phyloP scores from a whole-genome alignment of 1,140 invertebrate genomes.

The Glossosoma conforme region DNA sequence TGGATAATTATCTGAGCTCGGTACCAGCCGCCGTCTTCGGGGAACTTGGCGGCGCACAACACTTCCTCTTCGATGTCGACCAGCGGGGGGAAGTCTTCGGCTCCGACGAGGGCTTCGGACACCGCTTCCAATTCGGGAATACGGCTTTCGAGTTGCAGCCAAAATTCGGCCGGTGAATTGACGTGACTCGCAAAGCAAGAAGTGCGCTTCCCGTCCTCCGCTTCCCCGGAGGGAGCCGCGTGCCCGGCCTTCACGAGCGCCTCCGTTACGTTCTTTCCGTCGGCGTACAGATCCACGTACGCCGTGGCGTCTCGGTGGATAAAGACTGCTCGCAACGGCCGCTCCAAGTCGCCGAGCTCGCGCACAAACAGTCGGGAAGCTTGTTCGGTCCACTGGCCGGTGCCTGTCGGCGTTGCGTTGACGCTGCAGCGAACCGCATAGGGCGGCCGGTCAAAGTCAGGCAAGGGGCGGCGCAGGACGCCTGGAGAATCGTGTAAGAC shows the following conservation, averaged over 20 bases:
- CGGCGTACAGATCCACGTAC: conserved; percentile 59
- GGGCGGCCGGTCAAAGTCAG: conserved; percentile 47
- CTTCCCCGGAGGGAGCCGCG: conserved; percentile 47
- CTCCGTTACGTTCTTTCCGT: conserved; percentile 56
- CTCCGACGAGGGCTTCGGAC: conserved; percentile 51
- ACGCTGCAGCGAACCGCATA: conserved; percentile 60
- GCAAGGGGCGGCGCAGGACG: conserved; percentile 54
- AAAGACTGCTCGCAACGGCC: conserved; percentile 48
- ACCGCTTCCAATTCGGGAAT: conserved; percentile 58
- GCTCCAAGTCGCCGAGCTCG: conserved; percentile 40
- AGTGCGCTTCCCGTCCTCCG: conserved; percentile 45
- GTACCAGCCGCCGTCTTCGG: conserved; percentile 66
- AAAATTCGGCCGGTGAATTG: conserved; percentile 64
- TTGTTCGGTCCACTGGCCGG: conserved; percentile 61
- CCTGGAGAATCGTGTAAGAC: conserved; percentile 54
- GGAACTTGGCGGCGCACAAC: conserved; percentile 63
- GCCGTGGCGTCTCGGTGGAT: conserved; percentile 58
- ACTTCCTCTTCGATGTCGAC: conserved; percentile 50
- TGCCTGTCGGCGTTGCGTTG: conserved; percentile 57
- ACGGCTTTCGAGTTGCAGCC: conserved; percentile 62
- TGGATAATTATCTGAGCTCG: conserved; percentile 60
- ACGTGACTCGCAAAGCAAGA: conserved; percentile 62
- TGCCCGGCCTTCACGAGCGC: conserved; percentile 52
- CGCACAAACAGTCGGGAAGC: conserved; percentile 56
- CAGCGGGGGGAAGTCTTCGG: conserved; percentile 50